These are phyloP conservation scores for Notodonta ziczac DNA, from an alignment of 2,888 invertebrate species.

Conservation along the genomic window DNA sequence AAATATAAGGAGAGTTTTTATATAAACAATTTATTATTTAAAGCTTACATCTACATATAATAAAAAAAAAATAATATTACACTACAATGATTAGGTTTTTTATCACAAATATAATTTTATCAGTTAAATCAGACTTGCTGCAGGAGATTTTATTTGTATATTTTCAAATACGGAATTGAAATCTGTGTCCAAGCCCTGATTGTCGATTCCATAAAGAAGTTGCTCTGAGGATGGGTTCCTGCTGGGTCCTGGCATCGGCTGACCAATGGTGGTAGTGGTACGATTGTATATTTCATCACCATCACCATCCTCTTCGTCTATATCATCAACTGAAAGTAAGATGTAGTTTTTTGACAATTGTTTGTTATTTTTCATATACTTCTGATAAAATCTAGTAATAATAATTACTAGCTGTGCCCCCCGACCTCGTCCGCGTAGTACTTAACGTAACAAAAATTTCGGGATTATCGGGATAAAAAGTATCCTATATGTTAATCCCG, in stretches of 20 bases:
- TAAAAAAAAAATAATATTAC: slow-evolving; percentile 5
- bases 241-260: slow-evolving; percentile 73
- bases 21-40: background rate
- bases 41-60: slow-evolving; percentile 1
- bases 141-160: slow-evolving; percentile 83
- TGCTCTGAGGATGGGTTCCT: slow-evolving; percentile 77
- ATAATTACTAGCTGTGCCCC: no score
- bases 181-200: slow-evolving; percentile 85
- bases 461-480: no score
- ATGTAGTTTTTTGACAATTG: no score
- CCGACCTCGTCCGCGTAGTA: no score
- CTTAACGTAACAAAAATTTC: no score
- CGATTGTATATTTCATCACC: slow-evolving; percentile 78
- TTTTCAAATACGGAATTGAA: slow-evolving; percentile 86
- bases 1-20: background rate
- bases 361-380: no score
- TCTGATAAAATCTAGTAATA: no score
- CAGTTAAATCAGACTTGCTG: slow-evolving; percentile 66
- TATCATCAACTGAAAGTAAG: slow-evolving; percentile 72
- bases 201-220: slow-evolving; percentile 83
- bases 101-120: slow-evolving; percentile 9
- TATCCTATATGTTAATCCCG: no score
- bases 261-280: slow-evolving; percentile 67
- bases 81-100: slow-evolving; percentile 5
- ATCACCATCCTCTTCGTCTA: slow-evolving; percentile 73